phyloP scores from a whole-genome alignment of 2,888 invertebrate species.

The Ellobium chinense region DNA sequence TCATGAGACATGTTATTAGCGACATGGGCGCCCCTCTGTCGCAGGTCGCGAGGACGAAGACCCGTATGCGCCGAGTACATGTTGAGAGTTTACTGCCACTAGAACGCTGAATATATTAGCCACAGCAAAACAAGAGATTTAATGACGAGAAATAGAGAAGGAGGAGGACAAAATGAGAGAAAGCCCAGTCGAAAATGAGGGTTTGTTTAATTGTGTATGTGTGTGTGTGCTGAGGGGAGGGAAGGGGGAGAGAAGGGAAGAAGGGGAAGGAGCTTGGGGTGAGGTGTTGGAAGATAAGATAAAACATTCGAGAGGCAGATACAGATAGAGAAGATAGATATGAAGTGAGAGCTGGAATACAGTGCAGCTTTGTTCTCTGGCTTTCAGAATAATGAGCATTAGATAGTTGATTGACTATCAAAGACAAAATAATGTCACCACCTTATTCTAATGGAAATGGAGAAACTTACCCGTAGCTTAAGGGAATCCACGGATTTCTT shows the following conservation, averaged over 20 bases:
- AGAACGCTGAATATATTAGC: background rate
- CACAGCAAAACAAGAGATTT: too few relatives aligned
- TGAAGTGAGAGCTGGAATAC: background rate
- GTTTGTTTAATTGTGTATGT: too few relatives aligned
- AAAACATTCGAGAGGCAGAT: background rate
- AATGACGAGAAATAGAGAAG: background rate
- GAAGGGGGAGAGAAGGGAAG: background rate
- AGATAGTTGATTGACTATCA: too few relatives aligned
- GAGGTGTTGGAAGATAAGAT: background rate
- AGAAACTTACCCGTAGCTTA: too few relatives aligned
- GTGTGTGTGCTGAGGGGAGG: background rate
- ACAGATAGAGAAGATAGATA: background rate
- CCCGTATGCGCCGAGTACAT: background rate
- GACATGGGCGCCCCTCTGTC: background rate
- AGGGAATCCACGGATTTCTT: too few relatives aligned
- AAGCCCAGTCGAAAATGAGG: too few relatives aligned
- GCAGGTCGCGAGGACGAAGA: background rate
- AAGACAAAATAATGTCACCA: too few relatives aligned
- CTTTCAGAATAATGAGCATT: too few relatives aligned
- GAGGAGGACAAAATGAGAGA: too few relatives aligned
- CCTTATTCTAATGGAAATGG: too few relatives aligned
- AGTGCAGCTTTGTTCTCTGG: too few relatives aligned
- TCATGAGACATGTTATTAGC: background rate
- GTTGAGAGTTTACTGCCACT: background rate
- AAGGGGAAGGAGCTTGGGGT: background rate